phyloP scores from a whole-genome alignment of 2,888 invertebrate genomes.

The Octonoba sinensis region DNA sequence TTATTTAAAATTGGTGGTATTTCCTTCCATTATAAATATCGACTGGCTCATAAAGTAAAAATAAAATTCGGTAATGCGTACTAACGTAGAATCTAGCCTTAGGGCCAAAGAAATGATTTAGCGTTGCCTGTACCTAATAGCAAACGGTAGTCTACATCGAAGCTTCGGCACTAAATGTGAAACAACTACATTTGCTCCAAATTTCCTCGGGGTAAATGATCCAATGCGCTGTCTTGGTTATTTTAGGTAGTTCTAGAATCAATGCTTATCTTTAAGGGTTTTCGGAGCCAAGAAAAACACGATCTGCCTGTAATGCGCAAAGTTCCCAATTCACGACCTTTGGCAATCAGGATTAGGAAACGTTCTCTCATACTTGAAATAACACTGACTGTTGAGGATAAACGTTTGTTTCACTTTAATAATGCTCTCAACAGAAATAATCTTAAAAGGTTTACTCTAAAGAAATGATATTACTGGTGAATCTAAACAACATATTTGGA shows the following conservation, averaged over 20 bases:
- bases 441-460: background rate
- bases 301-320: slow-evolving; percentile 14
- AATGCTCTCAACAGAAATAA: background rate
- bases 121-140: slow-evolving; percentile 10
- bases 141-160: slow-evolving; percentile 2
- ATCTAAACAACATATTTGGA: too few species aligned
- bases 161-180: slow-evolving; percentile 26
- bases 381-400: slow-evolving; percentile 21
- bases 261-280: slow-evolving; percentile 45
- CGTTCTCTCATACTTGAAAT: slow-evolving; percentile 24
- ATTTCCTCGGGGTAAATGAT: slow-evolving; percentile 41
- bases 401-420: background rate
- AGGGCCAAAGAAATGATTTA: slow-evolving; percentile 33
- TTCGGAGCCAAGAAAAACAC: slow-evolving; percentile 40
- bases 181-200: slow-evolving; percentile 36
- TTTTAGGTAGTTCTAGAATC: slow-evolving; percentile 32
- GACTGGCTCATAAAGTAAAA: slow-evolving; percentile 1
- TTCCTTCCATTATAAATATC: slow-evolving; percentile 13
- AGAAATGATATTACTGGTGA: too few species aligned
- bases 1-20: background rate
- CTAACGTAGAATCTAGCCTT: slow-evolving; percentile 24
- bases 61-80: slow-evolving; percentile 30
- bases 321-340: slow-evolving; percentile 10
- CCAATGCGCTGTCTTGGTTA: slow-evolving; percentile 30
- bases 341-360: slow-evolving; percentile 13